Conservation (phyloP, 2,888 invertebrate genomes). For the Drosophila ustulata region DNA sequence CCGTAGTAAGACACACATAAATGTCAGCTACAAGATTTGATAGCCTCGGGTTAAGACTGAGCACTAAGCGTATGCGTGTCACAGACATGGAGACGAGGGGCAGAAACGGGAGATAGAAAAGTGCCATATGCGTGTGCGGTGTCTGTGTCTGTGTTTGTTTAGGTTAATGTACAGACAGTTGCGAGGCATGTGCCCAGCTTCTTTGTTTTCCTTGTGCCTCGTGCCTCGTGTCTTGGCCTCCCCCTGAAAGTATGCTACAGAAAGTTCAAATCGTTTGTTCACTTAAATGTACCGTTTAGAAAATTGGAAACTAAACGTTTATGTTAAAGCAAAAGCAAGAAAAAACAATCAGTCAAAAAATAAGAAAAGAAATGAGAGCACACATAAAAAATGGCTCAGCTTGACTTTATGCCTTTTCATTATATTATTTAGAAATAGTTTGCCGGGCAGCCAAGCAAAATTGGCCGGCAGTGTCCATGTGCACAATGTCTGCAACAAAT, state of each 20-base stretch:
- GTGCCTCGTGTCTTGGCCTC: background rate
- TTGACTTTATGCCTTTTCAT: constrained; percentile 20
- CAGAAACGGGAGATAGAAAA: background rate
- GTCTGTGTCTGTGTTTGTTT: constrained; percentile 29
- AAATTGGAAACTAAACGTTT: constrained; percentile 21
- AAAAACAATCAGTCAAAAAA: constrained; percentile 10
- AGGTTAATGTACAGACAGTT: constrained; percentile 36
- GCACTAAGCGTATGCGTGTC: constrained; percentile 68
- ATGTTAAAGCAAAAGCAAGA: background rate
- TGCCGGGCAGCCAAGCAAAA: background rate
- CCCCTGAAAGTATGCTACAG: constrained; percentile 24
- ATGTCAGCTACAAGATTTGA: constrained; percentile 76
- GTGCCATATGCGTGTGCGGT: background rate
- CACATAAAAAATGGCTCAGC: background rate
- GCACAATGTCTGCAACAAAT: constrained; percentile 31
- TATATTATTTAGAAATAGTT: constrained; percentile 21
- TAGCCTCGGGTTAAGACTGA: constrained; percentile 68
- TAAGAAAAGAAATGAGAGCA: background rate
- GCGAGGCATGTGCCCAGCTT: constrained; percentile 26
- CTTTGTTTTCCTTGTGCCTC: constrained; percentile 23
- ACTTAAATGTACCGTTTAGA: constrained; percentile 21
- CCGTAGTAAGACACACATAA: constrained; percentile 68
- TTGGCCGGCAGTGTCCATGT: constrained; percentile 18
- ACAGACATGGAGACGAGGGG: constrained; percentile 23
- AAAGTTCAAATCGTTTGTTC: constrained; percentile 17